phyloP scores from a whole-genome alignment of 2,113 vertebrate genomes.

The Plecturocebus donacophilus region DNA sequence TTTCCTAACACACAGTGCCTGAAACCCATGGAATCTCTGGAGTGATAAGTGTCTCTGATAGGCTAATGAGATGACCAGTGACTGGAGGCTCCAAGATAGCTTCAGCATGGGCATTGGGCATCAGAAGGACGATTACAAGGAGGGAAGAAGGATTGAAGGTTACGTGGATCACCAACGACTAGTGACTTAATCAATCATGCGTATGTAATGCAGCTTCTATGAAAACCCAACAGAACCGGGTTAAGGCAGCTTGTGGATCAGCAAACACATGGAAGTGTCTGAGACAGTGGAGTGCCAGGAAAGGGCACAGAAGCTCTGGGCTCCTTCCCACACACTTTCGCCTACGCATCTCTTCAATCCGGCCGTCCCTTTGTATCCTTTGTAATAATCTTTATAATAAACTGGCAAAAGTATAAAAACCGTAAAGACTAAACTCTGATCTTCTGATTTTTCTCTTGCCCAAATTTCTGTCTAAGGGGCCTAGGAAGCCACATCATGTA shows the following conservation, averaged over 20 bases:
- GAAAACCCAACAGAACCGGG: not conserved
- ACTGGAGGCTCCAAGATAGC: not conserved
- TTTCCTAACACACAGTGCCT: not conserved
- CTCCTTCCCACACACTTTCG: not conserved
- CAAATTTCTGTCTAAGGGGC: too few species aligned
- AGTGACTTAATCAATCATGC: not conserved
- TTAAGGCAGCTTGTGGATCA: not conserved
- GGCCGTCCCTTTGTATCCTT: not conserved
- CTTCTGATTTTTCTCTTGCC: too few species aligned
- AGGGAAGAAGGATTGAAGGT: not conserved
- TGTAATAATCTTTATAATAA: not conserved
- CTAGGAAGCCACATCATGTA: too few species aligned
- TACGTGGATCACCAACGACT: not conserved
- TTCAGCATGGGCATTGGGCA: not conserved
- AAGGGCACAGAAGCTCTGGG: not conserved
- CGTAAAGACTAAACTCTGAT: too few species aligned
- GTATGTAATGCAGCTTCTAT: not conserved
- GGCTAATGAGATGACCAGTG: not conserved
- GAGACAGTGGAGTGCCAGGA: not conserved
- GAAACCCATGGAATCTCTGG: not conserved
- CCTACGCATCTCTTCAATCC: not conserved
- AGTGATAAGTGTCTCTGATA: not conserved
- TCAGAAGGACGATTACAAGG: not conserved
- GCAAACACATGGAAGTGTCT: not conserved
- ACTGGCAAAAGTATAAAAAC: not conserved